Percentiles rank a stretch among this genome's conserved stretches.
These are phyloP conservation scores for Latrodectus hesperus DNA, from an alignment of 2,888 invertebrate genomes.

Conservation along the genomic window DNA sequence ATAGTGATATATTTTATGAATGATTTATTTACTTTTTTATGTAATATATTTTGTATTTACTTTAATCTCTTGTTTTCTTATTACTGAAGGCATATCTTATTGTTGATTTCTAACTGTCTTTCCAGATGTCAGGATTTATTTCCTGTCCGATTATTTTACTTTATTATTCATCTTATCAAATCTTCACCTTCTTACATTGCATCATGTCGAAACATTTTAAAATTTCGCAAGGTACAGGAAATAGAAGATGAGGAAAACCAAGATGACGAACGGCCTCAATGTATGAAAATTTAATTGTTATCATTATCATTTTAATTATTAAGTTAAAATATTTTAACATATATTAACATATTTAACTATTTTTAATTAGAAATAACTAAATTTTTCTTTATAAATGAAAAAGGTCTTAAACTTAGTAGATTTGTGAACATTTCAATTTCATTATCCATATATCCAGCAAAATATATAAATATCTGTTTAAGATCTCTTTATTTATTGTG, in stretches of 20 bases:
- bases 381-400: no score
- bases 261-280: conserved; percentile 3
- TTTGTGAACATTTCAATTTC: no score
- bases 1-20: not conserved
- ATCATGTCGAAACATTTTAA: conserved; percentile 35
- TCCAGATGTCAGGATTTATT: conserved; percentile 70
- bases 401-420: no score
- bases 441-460: no score
- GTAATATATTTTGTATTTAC: not conserved
- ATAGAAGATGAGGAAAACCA: conserved; percentile 32
- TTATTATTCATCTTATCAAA: conserved; percentile 60
- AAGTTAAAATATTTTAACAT: no score
- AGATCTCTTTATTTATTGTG: no score
- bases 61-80: not conserved
- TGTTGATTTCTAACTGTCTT: conserved; percentile 3
- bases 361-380: no score
- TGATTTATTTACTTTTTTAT: not conserved
- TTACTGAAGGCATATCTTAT: no score
- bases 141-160: conserved; percentile 63
- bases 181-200: conserved; percentile 61
- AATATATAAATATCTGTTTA: no score
- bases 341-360: no score
- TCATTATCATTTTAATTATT: no score
- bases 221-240: conserved; percentile 17
- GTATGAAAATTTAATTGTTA: not conserved